phyloP scores from a whole-genome alignment of 2,113 vertebrate species.

The Varanus salvator region DNA sequence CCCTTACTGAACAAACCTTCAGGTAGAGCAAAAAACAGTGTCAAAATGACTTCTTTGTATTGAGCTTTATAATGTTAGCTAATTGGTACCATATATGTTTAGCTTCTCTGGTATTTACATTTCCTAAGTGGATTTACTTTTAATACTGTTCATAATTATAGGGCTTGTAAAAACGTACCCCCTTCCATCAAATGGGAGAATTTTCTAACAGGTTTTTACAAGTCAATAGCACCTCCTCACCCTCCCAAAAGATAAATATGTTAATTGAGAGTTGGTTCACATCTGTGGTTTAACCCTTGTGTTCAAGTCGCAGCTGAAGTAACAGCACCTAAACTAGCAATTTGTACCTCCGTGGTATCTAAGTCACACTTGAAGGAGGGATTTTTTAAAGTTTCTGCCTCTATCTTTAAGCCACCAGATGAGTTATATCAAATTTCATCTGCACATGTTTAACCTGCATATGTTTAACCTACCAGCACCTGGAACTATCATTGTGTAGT shows the following conservation, averaged over 20 bases:
- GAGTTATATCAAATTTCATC: neutral
- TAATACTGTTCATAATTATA: constrained; percentile 20
- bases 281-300: constrained; percentile 1
- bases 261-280: constrained; percentile 12
- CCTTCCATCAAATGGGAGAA: constrained; percentile 14
- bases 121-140: constrained; percentile 23
- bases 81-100: constrained; percentile 23
- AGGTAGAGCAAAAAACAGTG: constrained; percentile 5
- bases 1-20: constrained; percentile 9
- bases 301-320: neutral
- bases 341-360: neutral
- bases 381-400: no score
- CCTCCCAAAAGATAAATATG: constrained; percentile 11
- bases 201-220: constrained; percentile 11
- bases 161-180: constrained; percentile 1
- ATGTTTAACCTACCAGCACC: neutral
- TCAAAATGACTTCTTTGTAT: constrained; percentile 19
- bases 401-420: neutral
- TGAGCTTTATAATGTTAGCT: constrained; percentile 6
- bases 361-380: neutral
- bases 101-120: constrained; percentile 5
- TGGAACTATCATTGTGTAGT: rapidly evolving
- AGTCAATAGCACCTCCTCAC: neutral
- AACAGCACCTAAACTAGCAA: neutral
- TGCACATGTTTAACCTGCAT: neutral